phyloP scores from a whole-genome alignment of 1,140 invertebrate genomes.

The Bathynomus jamesi region DNA sequence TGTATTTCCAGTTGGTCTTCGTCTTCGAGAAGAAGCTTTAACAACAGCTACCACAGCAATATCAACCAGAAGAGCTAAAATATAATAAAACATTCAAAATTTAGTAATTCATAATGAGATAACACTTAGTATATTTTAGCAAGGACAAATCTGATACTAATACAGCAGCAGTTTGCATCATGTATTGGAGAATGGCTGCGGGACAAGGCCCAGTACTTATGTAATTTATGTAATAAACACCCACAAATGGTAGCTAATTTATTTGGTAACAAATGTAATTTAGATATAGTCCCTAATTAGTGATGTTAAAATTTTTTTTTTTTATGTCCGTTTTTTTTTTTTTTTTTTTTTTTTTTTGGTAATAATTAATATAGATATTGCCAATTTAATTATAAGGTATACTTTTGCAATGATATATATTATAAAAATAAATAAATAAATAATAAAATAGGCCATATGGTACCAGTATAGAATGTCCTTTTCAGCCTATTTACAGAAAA shows the following conservation, averaged over 20 bases:
- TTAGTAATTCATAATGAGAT: background rate
- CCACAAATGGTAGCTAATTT: background rate
- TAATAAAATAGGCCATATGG: too few relatives aligned
- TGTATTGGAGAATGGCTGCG: background rate
- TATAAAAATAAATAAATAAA: too few relatives aligned
- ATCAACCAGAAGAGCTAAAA: slow-evolving; percentile 81
- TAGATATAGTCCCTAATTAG: too few relatives aligned
- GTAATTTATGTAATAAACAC: background rate
- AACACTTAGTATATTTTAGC: background rate
- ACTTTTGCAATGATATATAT: too few relatives aligned
- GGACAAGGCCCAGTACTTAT: background rate
- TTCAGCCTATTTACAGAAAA: too few relatives aligned
- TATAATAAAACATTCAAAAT: slow-evolving; percentile 47
- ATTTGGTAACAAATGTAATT: too few relatives aligned
- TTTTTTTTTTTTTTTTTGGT: too few relatives aligned
- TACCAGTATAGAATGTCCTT: too few relatives aligned
- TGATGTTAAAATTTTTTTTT: too few relatives aligned
- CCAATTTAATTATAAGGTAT: too few relatives aligned
- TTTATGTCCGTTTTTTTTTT: too few relatives aligned
- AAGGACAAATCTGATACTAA: background rate
- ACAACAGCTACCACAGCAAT: slow-evolving; percentile 69
- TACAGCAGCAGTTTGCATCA: background rate
- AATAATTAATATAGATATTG: too few relatives aligned
- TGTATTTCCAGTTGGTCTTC: slow-evolving; percentile 60
- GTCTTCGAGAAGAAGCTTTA: slow-evolving; percentile 69